Conservation (phyloP, 2,797 vertebrate genomes). For the Lophotriccus pileatus region DNA sequence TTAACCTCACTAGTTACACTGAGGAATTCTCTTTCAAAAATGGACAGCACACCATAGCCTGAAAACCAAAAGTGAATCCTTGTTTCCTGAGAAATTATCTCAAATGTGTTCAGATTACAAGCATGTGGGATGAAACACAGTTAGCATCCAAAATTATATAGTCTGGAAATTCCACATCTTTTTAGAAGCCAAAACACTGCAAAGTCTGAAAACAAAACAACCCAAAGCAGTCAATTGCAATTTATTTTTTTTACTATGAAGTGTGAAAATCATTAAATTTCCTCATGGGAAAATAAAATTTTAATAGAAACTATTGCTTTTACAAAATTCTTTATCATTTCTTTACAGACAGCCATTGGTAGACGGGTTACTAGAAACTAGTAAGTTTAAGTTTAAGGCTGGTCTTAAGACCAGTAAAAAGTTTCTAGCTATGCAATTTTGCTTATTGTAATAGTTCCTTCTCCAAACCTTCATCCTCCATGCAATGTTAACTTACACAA, state of each 20-base stretch:
- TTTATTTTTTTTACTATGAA: not conserved
- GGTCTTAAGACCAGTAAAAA: not conserved
- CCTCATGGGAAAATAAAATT: not conserved
- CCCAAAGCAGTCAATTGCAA: not conserved
- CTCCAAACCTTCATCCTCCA: not conserved
- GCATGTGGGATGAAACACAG: not conserved
- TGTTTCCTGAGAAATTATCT: slow-evolving; percentile 23
- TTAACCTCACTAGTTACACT: not conserved
- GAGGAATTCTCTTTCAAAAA: not conserved
- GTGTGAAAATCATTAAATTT: not conserved
- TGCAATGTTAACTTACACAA: not conserved
- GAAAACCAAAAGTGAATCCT: slow-evolving; percentile 6
- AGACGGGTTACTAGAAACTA: not conserved
- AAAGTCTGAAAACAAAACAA: not conserved
- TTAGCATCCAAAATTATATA: not conserved
- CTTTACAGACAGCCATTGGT: not conserved
- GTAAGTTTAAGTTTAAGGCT: not conserved
- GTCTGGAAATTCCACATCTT: not conserved
- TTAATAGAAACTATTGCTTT: not conserved
- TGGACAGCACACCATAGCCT: not conserved
- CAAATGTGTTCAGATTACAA: not conserved
- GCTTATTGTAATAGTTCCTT: not conserved
- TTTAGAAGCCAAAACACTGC: not conserved
- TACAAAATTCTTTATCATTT: not conserved
- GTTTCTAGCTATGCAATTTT: not conserved